phyloP scores from a whole-genome alignment of 2,888 invertebrate species.

The Diadromus collaris region DNA sequence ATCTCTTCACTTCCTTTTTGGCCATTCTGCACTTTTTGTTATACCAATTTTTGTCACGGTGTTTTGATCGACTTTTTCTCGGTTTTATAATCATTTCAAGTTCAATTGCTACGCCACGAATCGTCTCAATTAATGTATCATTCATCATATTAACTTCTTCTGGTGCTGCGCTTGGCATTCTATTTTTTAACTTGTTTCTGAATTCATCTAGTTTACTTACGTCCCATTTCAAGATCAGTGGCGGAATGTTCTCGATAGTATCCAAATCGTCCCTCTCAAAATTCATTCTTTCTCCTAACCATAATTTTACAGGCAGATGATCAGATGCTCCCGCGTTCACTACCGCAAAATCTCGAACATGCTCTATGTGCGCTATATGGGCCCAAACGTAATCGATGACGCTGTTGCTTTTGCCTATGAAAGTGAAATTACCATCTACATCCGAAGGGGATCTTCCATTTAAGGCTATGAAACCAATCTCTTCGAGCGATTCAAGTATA shows the following conservation, averaged over 20 bases:
- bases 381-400: slow-evolving; percentile 29
- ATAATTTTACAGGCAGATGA: slow-evolving; percentile 11
- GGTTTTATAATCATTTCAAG: background rate
- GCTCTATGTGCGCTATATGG: background rate
- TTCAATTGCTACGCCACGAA: background rate
- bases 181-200: background rate
- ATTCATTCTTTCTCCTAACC: background rate
- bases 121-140: background rate
- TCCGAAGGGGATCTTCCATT: slow-evolving; percentile 24
- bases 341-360: slow-evolving; percentile 3
- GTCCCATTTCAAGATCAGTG: background rate
- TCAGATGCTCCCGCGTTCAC: slow-evolving; percentile 20
- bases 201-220: background rate
- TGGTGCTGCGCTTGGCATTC: background rate
- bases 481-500: background rate
- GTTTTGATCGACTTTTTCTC: background rate
- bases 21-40: background rate
- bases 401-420: slow-evolving; percentile 9
- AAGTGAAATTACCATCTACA: slow-evolving; percentile 6
- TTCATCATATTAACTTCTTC: background rate
- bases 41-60: slow-evolving; percentile 6
- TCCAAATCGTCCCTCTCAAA: background rate
- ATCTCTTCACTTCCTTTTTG: background rate
- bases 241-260: background rate
- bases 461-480: background rate